Percentiles rank a stretch among this genome's conserved stretches.
phyloP scores from a whole-genome alignment of 2,888 invertebrate species.

The Hypomecis atomaria region DNA sequence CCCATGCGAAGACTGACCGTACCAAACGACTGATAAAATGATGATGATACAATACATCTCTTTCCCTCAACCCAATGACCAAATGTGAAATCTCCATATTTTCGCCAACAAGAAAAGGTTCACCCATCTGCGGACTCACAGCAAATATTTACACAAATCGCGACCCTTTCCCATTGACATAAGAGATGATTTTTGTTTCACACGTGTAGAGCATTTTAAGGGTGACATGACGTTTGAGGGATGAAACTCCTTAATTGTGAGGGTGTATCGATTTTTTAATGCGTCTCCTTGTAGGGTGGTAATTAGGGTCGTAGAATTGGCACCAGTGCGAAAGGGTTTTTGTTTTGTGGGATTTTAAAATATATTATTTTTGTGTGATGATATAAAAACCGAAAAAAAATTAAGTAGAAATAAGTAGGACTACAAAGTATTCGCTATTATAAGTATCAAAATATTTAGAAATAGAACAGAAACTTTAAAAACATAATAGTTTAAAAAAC shows the following conservation, averaged over 20 bases:
- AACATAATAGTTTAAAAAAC: too few species aligned
- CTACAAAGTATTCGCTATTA: too few species aligned
- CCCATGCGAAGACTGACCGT: too few species aligned
- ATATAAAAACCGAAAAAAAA: neutral
- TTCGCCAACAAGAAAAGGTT: conserved; percentile 42
- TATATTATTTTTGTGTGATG: neutral
- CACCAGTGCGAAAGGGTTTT: conserved; percentile 31
- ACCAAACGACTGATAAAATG: too few species aligned
- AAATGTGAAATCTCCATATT: conserved; percentile 33
- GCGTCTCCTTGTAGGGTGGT: conserved; percentile 52
- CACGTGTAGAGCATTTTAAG: conserved; percentile 38
- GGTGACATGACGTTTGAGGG: conserved; percentile 74
- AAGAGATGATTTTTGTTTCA: conserved; percentile 36
- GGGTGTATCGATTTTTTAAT: conserved; percentile 80
- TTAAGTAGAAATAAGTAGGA: too few species aligned
- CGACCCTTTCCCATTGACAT: conserved; percentile 45
- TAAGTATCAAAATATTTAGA: too few species aligned
- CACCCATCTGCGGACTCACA: conserved; percentile 37
- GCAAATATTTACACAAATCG: conserved; percentile 41
- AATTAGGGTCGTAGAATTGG: conserved; percentile 43
- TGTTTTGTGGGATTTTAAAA: conserved; percentile 18
- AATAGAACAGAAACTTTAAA: too few species aligned
- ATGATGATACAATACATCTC: conserved; percentile 21
- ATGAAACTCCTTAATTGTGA: conserved; percentile 78
- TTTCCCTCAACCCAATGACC: conserved; percentile 20